Evolutionary conservation across 2,888 invertebrate genomes (phyloP), one percentile per base, ranked within the genome.

Genomic region (Diplazon laetatorius): DNA sequence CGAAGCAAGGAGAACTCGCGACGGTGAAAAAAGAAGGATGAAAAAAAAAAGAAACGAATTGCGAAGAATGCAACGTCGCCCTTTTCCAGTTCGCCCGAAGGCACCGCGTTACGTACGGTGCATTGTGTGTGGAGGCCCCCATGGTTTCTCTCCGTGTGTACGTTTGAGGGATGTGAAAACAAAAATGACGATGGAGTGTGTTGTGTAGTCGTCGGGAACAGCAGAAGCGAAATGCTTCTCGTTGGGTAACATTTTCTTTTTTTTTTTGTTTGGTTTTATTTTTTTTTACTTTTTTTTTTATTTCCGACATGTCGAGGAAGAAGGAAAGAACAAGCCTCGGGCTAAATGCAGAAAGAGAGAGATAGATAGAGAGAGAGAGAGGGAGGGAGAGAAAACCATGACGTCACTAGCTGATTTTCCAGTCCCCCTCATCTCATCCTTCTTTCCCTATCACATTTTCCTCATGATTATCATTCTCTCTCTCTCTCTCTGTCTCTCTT

Each of bases 111-210:
- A 55, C 42, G 42, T 18, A 68, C 20, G n/a, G 37, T 35, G 30
- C 46, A 42, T 30, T 59, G 39, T 60, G 39, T 60, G 9, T n/a
- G n/a, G n/a, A n/a, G n/a, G n/a, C n/a, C n/a, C n/a, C 66, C 10
- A 39, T 70, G 39, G 48, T 50, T 50, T 44, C 44, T n/a, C n/a
- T n/a, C 62, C 30, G 62, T 14, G 25, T n/a, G 62, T 30, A 37
- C 60, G 60, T 60, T 22, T 70, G 63, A 52, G 35, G 14, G 37
- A 46, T 46, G 57, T 9, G 22, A 44, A 72, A 63, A 65, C 46
- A 55, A 72, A 57, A 65, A 63, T 37, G 42, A 62, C 42, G 71
- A 55, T 42, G 22, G 44, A 37, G 55, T 52, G 55, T 52, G 72
- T 37, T 62, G 72, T 57, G 42, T 35, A 35, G 55, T 63, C 55